These are phyloP conservation scores for Phyllostomus hastatus DNA, from an alignment of 2,113 vertebrate species.

Conservation along the genomic window DNA sequence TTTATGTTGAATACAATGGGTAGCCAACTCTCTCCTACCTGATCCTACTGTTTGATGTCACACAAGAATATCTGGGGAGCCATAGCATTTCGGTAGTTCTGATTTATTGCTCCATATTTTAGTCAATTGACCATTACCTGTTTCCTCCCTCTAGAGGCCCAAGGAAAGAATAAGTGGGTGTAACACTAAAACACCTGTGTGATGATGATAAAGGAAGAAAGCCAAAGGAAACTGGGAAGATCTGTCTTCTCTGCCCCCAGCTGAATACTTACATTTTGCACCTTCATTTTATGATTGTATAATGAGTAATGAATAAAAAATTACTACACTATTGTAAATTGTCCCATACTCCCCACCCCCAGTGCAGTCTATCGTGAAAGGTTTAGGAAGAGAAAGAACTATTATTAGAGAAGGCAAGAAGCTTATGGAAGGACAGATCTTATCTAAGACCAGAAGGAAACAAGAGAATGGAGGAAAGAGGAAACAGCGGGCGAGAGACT, in stretches of 20 bases:
- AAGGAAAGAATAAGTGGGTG: not conserved
- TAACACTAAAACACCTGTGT: not conserved
- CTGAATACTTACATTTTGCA: not conserved
- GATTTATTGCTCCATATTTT: conserved; percentile 43
- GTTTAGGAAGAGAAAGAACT: not conserved
- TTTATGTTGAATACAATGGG: not conserved
- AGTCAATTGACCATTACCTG: conserved; percentile 46
- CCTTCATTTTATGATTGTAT: not conserved
- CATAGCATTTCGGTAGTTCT: not conserved
- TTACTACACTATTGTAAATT: not conserved
- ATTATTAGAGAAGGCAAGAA: not conserved
- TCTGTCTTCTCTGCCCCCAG: not conserved
- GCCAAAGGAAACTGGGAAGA: not conserved
- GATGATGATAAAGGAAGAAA: not conserved
- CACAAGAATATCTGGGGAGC: conserved; percentile 28
- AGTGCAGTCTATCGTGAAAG: not conserved
- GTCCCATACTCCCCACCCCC: not conserved
- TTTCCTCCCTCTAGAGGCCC: conserved; percentile 5
- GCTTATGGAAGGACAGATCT: not conserved
- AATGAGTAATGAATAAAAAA: not conserved
- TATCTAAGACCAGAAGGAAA: not conserved
- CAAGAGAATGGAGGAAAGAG: not conserved
- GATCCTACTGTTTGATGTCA: not conserved
- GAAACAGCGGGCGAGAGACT: not conserved
- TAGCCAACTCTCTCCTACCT: not conserved